Evolutionary conservation across 2,113 vertebrate species (phyloP), one percentile per base, ranked within the genome.

Genomic region (Oxygymnocypris stewartii): DNA sequence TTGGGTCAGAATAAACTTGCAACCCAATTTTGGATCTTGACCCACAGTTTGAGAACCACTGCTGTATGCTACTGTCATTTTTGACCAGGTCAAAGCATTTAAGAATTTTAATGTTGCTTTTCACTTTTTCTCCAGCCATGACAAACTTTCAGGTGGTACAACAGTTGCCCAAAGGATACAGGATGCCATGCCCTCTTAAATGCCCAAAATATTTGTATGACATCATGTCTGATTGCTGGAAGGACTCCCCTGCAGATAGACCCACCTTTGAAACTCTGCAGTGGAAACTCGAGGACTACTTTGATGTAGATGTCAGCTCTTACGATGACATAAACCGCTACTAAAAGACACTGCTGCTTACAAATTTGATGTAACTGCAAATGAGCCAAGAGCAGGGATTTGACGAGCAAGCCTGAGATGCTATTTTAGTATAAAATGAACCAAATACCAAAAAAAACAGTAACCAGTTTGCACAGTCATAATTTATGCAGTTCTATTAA

Each of bases 191-290:
- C 42, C 98, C 98, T 0, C 0, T 83, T 0, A 89, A 63, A 4
- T 99, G 98, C 76, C 97, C 96, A 0, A 76, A 9, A 0, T 54
- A 88, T 0, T 61, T 99, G 81, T 96, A 98, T 16, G 84, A 90
- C 23, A 95, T 98, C 75, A 99, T 99, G 98, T 6, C 59, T 28
- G 90, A 94, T 4, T 99, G 98, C 92, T 99, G 98, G 98, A 95
- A 90, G 0, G 84, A 83, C 0, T 87, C 94, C 0, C 93, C 94
- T 0, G 35, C 67, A 0, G 90, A 89, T 0, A 89, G 98, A 0
- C 98, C 98, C 42, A 96, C 95, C 1, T 99, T 99, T 4, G 92
- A 98, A 90, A 94, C 84, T 0, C 93, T 99, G 85, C 94, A 95
- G 0, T 92, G 90, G 92, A 93, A 93, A 87, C 93, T 99, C 2